Evolutionary conservation across 2,113 vertebrate species (phyloP).

Genomic region (Reinhardtius hippoglossoides): DNA sequence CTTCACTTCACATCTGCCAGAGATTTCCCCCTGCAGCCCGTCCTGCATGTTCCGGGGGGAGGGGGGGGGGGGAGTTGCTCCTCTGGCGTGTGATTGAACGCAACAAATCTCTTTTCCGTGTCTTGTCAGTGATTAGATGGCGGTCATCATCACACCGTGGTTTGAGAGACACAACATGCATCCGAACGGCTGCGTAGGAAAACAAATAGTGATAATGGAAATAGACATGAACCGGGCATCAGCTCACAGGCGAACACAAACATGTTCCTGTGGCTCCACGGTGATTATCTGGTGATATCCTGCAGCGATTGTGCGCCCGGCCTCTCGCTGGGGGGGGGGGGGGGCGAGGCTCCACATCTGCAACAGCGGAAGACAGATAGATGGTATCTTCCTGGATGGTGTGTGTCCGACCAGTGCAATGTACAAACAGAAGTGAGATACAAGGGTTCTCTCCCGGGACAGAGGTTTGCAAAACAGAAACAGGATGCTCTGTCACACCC

Average conservation of each 20-base stretch:
- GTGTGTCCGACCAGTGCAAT: conserved; percentile 46
- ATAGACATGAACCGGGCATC: not conserved
- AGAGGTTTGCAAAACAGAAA: not conserved
- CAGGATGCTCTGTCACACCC: conserved; percentile 28
- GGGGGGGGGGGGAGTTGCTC: conserved; percentile 44
- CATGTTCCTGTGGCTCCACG: conserved; percentile 60
- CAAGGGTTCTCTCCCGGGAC: conserved; percentile 22
- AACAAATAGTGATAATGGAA: conserved; percentile 25
- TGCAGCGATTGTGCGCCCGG: conserved; percentile 41
- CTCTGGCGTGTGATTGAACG: conserved; percentile 23
- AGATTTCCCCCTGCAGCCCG: conserved; percentile 45
- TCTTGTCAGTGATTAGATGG: conserved; percentile 50
- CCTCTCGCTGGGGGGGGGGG: conserved; percentile 18
- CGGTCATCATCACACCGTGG: conserved; percentile 1
- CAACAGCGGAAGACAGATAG: conserved; percentile 42
- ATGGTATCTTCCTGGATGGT: conserved; percentile 50
- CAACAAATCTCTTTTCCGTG: conserved; percentile 28
- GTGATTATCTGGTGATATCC: conserved; percentile 65
- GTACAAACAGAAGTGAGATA: conserved; percentile 46
- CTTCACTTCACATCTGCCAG: conserved; percentile 73
- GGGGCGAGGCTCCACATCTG: conserved; percentile 29
- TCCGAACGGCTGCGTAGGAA: conserved; percentile 10
- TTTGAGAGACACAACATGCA: conserved; percentile 51
- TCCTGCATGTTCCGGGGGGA: conserved; percentile 52
- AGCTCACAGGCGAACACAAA: conserved; percentile 22